Conservation (phyloP, 1,140 invertebrate species). For the Drosophila suzukii region DNA sequence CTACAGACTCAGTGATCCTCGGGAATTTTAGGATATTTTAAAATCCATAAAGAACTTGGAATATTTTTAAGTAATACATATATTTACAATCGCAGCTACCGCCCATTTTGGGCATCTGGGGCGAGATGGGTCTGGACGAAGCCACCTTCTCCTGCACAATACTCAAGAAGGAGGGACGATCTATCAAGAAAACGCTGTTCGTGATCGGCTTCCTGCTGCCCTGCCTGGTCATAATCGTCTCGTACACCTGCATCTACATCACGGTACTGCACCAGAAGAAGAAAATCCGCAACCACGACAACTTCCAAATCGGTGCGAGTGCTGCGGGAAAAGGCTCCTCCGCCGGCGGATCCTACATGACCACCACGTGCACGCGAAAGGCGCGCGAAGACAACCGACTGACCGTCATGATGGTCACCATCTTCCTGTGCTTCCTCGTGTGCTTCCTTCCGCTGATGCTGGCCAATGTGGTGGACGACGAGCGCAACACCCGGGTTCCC, state of each 20-base stretch:
- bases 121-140: slow-evolving; percentile 90
- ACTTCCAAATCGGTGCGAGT: slow-evolving; percentile 59
- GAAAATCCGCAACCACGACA: slow-evolving; percentile 86
- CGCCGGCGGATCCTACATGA: slow-evolving; percentile 57
- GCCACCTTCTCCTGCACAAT: slow-evolving; percentile 94
- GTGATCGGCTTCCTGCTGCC: slow-evolving; percentile 92
- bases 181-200: slow-evolving; percentile 94
- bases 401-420: slow-evolving; percentile 93
- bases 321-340: slow-evolving; percentile 54
- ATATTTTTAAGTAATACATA: not conserved
- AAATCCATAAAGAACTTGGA: no score
- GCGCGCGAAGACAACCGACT: slow-evolving; percentile 90
- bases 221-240: slow-evolving; percentile 92
- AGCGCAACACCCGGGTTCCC: slow-evolving; percentile 87
- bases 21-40: no score
- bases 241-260: slow-evolving; percentile 94
- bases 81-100: slow-evolving; percentile 87
- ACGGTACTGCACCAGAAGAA: slow-evolving; percentile 89
- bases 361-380: slow-evolving; percentile 67
- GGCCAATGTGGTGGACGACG: slow-evolving; percentile 93
- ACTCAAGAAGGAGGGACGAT: slow-evolving; percentile 90
- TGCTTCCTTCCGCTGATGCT: slow-evolving; percentile 95
- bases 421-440: slow-evolving; percentile 93
- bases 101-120: slow-evolving; percentile 92
- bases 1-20: no score